A percentile compares a stretch with the other conserved stretches of the same genome.
These are phyloP conservation scores for Narcine bancroftii DNA, from an alignment of 2,113 vertebrate genomes.

Conservation along the genomic window DNA sequence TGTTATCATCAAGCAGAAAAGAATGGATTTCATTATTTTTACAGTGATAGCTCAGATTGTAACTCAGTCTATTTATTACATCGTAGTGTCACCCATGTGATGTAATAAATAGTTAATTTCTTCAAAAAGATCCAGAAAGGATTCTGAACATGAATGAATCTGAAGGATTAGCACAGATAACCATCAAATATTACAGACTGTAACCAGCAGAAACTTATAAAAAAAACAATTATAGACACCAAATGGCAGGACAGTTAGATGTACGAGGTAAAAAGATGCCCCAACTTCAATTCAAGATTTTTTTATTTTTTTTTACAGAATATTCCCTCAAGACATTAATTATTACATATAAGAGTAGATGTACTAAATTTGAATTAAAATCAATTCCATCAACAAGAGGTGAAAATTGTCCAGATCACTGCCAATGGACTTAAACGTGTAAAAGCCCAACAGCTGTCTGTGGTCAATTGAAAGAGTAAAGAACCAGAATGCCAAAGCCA, in stretches of 20 bases:
- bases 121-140: neutral
- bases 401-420: neutral
- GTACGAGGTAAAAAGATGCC: neutral
- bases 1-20: neutral
- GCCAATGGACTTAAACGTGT: neutral
- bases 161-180: neutral
- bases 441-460: neutral
- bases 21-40: neutral
- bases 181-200: neutral
- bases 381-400: neutral
- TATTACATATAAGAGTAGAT: neutral
- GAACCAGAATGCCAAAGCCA: neutral
- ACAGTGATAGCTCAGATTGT: neutral
- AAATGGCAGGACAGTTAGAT: neutral
- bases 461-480: neutral
- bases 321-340: neutral
- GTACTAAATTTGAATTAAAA: neutral
- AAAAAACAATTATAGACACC: too few relatives aligned
- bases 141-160: neutral
- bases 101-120: neutral
- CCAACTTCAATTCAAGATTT: neutral
- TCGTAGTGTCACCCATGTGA: neutral
- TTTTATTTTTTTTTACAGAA: neutral
- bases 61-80: neutral
- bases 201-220: neutral